Conservation (phyloP, 2,888 invertebrate genomes). For the Callyntrura sp. region DNA sequence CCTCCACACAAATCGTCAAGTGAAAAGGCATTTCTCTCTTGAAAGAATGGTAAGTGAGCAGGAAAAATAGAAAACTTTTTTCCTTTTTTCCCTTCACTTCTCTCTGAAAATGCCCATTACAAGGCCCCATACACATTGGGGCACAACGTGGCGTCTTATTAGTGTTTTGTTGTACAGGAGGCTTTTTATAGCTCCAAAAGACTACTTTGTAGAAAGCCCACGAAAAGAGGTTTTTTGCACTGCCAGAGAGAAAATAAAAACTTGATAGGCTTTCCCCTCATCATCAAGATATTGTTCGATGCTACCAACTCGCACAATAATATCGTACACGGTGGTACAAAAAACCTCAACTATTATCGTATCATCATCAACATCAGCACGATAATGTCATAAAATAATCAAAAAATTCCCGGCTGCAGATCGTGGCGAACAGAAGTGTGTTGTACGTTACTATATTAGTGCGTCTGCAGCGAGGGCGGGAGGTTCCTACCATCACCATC, state of each 20-base stretch:
- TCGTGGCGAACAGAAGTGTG: too few species aligned
- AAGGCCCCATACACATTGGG: too few species aligned
- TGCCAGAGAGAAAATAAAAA: constrained; percentile 18
- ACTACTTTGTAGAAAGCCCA: too few species aligned
- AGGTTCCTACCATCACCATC: too few species aligned
- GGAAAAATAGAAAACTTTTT: constrained; percentile 37
- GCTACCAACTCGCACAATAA: background rate
- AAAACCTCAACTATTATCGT: background rate
- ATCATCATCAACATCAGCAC: constrained; percentile 33
- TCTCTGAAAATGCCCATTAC: too few species aligned
- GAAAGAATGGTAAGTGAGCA: constrained; percentile 37
- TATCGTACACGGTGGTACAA: background rate
- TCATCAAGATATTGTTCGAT: constrained; percentile 17
- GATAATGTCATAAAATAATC: constrained; percentile 31
- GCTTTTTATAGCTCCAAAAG: too few species aligned
- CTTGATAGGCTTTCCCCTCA: constrained; percentile 30
- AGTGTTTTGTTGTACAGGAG: too few species aligned
- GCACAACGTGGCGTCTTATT: too few species aligned
- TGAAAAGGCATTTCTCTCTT: background rate
- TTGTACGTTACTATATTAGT: too few species aligned
- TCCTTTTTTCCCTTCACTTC: too few species aligned
- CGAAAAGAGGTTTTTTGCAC: constrained; percentile 4
- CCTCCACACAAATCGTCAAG: constrained; percentile 50
- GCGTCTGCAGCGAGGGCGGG: constrained; percentile 13
- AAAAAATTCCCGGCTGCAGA: background rate